Evolutionary conservation across 2,113 vertebrate species (phyloP), one percentile per base, ranked within the genome.

Genomic region (Machaerirhynchus nigripectus): DNA sequence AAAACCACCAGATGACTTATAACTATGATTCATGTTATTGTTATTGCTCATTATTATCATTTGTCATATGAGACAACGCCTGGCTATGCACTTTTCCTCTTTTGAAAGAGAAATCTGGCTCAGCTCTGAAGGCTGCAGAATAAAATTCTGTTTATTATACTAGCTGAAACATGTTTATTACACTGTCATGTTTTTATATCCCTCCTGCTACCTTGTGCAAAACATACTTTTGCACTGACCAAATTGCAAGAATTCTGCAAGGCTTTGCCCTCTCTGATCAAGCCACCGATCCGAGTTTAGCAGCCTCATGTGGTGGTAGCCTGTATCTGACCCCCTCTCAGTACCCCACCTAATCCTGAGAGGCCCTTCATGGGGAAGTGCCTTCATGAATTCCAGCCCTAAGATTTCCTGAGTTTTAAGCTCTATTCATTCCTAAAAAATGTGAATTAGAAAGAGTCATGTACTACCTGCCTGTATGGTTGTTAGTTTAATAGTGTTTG

Each of bases 11-110:
- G 60, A 95, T 84, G 68, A 93, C 50, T 96, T 94, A 52, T 23
- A 93, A 56, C 59, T 78, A 52, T 94, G 76, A 89, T 89, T 94
- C 76, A 82, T 94, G 86, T 84, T 92, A 84, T 84, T 92, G 56
- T 71, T 94, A 78, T 92, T 92, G 46, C 69, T 95, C 80, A 73
- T 90, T 96, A 84, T 95, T 95, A 92, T 94, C 8, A 82, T 95
- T 95, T 96, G 73, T 92, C 88, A 92, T 93, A 84, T 33, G 80
- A 97, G 65, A 95, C 68, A 89, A 91, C 93, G 90, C 92, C 60
- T 92, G 60, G 53, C 52, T 93, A 49, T 46, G 83, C 56, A 81
- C 69, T 94, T 90, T 90, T 94, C 6, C 28, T 77, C 73, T 73
- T 90, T 87, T 84, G 78, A 95, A 93, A 87, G 61, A 73, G 57